phyloP scores from a whole-genome alignment of 2,888 invertebrate species.

The Bruchidius siliquastri region DNA sequence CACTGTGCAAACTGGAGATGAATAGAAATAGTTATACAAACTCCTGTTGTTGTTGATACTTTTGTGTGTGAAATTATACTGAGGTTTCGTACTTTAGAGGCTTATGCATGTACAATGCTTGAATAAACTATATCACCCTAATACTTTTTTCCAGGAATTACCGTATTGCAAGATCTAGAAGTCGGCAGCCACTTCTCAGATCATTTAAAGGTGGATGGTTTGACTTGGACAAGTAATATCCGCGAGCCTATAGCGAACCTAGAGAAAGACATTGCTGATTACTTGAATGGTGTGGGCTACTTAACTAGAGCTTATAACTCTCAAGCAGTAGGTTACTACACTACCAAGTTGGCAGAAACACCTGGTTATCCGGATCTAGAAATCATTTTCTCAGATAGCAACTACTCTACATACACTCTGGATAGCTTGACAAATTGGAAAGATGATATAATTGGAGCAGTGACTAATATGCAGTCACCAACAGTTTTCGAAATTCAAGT shows the following conservation, averaged over 20 bases:
- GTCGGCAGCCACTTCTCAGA: constrained; percentile 76
- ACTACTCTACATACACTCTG: constrained; percentile 8
- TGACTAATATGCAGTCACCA: constrained; percentile 3
- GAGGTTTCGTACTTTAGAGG: too few relatives aligned
- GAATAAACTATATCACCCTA: neutral
- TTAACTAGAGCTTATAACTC: constrained; percentile 10
- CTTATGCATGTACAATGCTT: neutral
- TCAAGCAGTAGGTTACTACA: constrained; percentile 15
- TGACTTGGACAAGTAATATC: constrained; percentile 65
- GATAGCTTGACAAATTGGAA: constrained; percentile 8
- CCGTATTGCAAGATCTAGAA: constrained; percentile 56
- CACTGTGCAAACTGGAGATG: too few relatives aligned
- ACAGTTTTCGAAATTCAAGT: constrained; percentile 21
- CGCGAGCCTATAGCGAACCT: constrained; percentile 34
- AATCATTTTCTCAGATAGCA: constrained; percentile 13
- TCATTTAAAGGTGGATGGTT: constrained; percentile 65
- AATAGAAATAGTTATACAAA: too few relatives aligned
- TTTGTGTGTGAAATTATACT: too few relatives aligned
- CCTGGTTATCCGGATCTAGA: constrained; percentile 16
- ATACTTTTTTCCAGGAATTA: constrained; percentile 44
- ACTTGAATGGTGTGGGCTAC: constrained; percentile 17
- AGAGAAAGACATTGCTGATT: constrained; percentile 52
- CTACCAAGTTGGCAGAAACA: constrained; percentile 9
- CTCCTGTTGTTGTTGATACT: too few relatives aligned
- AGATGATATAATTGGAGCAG: constrained; percentile 2